Conservation (phyloP, 1,140 invertebrate genomes). For the Lithobius niger region DNA sequence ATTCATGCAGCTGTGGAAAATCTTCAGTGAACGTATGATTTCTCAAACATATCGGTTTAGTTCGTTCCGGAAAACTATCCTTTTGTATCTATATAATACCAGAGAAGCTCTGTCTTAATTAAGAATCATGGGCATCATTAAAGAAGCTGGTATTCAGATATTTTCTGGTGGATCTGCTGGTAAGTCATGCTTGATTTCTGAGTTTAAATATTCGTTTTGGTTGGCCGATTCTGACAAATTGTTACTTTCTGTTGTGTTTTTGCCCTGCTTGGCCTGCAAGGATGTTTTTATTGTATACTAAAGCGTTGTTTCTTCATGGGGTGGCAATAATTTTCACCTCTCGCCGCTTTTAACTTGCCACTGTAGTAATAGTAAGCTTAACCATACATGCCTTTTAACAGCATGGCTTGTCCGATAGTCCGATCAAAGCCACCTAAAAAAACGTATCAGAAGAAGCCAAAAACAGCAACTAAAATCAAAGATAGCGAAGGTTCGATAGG, state of each 20-base stretch:
- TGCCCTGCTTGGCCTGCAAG: background rate
- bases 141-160: constrained; percentile 67
- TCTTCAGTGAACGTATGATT: too few species aligned
- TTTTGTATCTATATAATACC: too few species aligned
- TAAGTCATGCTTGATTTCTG: constrained; percentile 17
- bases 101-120: too few species aligned
- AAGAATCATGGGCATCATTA: constrained; percentile 45
- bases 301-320: background rate
- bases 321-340: background rate
- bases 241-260: background rate
- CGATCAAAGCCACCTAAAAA: background rate
- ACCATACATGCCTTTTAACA: background rate
- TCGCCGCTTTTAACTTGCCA: too few species aligned
- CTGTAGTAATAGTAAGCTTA: too few species aligned
- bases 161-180: constrained; percentile 74
- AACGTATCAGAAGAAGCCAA: background rate
- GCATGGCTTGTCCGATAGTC: background rate
- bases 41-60: too few species aligned
- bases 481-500: too few species aligned
- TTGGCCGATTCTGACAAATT: background rate
- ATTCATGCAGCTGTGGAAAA: too few species aligned
- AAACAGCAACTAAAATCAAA: background rate
- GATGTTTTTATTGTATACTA: background rate
- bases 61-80: too few species aligned
- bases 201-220: background rate